These are phyloP conservation scores for Harpalus rubripes DNA, from an alignment of 2,888 invertebrate genomes.

Conservation along the genomic window DNA sequence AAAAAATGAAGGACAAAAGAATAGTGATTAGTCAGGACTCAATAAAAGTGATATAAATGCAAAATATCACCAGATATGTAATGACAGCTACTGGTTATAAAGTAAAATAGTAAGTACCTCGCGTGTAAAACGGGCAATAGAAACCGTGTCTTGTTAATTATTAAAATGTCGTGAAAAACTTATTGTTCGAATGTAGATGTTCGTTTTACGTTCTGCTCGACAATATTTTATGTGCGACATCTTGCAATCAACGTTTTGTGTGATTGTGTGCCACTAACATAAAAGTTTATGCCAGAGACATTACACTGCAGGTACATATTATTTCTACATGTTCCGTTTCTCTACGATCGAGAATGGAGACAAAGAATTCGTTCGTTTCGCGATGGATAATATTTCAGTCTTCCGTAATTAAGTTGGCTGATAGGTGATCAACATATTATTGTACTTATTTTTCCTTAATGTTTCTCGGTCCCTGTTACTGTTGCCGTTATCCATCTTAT, in stretches of 20 bases:
- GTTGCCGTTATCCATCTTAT: constrained; percentile 31
- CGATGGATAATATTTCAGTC: constrained; percentile 76
- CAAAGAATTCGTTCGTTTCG: constrained; percentile 28
- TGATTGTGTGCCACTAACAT: constrained; percentile 43
- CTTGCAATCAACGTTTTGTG: constrained; percentile 65
- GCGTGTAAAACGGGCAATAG: constrained; percentile 48
- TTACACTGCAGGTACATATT: constrained; percentile 37
- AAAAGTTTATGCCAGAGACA: constrained; percentile 59
- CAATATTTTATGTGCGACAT: constrained; percentile 64
- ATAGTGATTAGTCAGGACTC: constrained; percentile 22
- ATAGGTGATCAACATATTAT: constrained; percentile 76
- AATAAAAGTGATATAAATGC: constrained; percentile 41
- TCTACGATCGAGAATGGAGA: constrained; percentile 38
- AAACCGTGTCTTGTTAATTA: constrained; percentile 63
- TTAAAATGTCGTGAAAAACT: constrained; percentile 64
- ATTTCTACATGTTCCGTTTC: constrained; percentile 17
- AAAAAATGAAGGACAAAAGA: constrained; percentile 36
- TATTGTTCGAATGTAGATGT: constrained; percentile 64
- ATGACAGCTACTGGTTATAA: constrained; percentile 17
- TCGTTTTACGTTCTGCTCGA: constrained; percentile 60
- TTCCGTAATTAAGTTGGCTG: constrained; percentile 75
- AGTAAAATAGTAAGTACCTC: constrained; percentile 12
- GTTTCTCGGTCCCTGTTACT: constrained; percentile 11
- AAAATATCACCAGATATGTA: constrained; percentile 33
- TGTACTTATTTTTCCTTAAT: constrained; percentile 68